A percentile compares a stretch with the other conserved stretches of the same genome.
phyloP scores from a whole-genome alignment of 2,888 invertebrate species.

The Sisyra terminalis region DNA sequence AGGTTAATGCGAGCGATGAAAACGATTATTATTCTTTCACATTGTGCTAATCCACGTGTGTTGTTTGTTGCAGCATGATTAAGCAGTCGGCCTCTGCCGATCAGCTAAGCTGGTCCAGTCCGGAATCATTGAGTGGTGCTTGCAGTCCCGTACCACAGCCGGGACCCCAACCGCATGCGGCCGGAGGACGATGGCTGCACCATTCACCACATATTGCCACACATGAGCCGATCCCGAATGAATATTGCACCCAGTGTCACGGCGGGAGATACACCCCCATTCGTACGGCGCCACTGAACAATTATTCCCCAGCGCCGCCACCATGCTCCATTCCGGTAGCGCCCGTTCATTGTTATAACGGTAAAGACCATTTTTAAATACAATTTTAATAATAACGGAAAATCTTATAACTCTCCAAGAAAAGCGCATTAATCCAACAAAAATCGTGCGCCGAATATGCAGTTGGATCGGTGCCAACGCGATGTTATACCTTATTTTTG shows the following conservation, averaged over 20 bases:
- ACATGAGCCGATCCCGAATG: neutral
- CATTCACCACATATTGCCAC: neutral
- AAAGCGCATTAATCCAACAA: too few species aligned
- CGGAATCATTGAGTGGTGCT: slow-evolving; percentile 5
- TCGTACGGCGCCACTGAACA: too few species aligned
- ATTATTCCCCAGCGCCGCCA: too few species aligned
- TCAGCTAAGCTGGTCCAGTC: slow-evolving; percentile 8
- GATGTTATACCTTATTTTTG: too few species aligned
- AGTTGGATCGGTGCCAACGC: too few species aligned
- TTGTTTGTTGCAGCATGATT: slow-evolving; percentile 2
- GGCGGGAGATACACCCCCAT: neutral
- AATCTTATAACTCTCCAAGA: too few species aligned
- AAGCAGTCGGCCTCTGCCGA: slow-evolving; percentile 4
- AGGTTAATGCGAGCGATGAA: too few species aligned
- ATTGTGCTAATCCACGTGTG: neutral
- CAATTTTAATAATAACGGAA: too few species aligned
- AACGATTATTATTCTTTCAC: neutral
- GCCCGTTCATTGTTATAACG: too few species aligned
- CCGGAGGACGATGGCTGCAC: slow-evolving; percentile 4
- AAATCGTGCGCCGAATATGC: too few species aligned
- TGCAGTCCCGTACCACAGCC: slow-evolving; percentile 4
- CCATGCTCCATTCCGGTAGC: too few species aligned
- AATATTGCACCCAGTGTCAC: slow-evolving; percentile 3
- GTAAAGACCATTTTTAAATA: too few species aligned
- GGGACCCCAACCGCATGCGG: neutral